Conservation (phyloP, 1,140 invertebrate species). For the Epicauta chinensis region DNA sequence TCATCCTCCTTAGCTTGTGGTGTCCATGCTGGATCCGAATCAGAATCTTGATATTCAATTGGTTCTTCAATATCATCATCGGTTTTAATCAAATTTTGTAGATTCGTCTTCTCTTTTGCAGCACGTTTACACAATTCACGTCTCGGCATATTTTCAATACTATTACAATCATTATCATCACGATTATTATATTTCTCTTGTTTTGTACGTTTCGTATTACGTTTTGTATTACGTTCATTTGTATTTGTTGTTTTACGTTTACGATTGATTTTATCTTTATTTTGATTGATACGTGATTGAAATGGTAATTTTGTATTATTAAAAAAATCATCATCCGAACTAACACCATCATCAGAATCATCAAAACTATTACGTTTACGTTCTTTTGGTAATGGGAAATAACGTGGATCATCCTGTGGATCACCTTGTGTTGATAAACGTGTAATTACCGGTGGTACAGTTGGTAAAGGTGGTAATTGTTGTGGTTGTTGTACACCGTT, state of each 20-base stretch:
- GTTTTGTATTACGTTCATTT: not conserved
- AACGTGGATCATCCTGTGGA: slow-evolving; percentile 60
- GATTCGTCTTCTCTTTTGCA: slow-evolving; percentile 55
- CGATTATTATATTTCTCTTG: slow-evolving; percentile 1
- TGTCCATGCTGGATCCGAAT: slow-evolving; percentile 68
- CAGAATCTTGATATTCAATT: slow-evolving; percentile 54
- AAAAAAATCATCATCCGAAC: slow-evolving; percentile 57
- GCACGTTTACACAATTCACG: slow-evolving; percentile 57
- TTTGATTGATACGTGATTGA: slow-evolving; percentile 19
- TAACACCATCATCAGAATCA: slow-evolving; percentile 59
- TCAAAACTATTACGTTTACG: slow-evolving; percentile 60
- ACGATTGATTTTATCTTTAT: slow-evolving; percentile 17
- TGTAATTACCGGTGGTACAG: slow-evolving; percentile 36
- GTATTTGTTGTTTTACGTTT: slow-evolving; percentile 4
- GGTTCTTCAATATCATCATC: slow-evolving; percentile 48
- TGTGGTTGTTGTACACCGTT: slow-evolving; percentile 29
- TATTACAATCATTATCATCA: slow-evolving; percentile 19
- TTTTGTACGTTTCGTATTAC: slow-evolving; percentile 1
- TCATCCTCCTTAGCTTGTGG: slow-evolving; percentile 51
- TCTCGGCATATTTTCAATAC: slow-evolving; percentile 42
- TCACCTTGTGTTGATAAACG: slow-evolving; percentile 42
- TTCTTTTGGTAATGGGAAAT: slow-evolving; percentile 67
- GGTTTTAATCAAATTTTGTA: slow-evolving; percentile 45
- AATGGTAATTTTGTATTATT: slow-evolving; percentile 23
- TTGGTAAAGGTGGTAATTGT: slow-evolving; percentile 28